A percentile compares a stretch with the other conserved stretches of the same genome.
Evolutionary conservation across 1,140 invertebrate genomes (phyloP).

Genomic region (Sipha flava): DNA sequence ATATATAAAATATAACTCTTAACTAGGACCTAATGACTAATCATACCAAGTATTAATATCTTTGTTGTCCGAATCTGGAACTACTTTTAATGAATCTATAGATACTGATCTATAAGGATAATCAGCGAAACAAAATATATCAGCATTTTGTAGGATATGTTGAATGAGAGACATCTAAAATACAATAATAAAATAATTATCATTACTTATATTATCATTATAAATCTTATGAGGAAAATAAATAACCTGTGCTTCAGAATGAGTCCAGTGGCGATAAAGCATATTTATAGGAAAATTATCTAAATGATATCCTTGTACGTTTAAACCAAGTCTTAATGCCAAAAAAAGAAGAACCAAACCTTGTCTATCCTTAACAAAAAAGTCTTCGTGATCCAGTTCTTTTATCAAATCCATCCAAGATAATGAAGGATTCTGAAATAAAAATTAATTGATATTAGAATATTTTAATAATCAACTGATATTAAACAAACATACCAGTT

Average conservation of each 20-base stretch:
- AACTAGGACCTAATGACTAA: too few species aligned
- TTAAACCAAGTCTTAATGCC: slow-evolving; percentile 64
- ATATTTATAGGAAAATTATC: slow-evolving; percentile 80
- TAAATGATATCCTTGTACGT: slow-evolving; percentile 59
- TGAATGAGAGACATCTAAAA: slow-evolving; percentile 74
- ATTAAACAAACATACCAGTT: slow-evolving; percentile 62
- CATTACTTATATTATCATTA: too few species aligned
- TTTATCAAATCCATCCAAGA: slow-evolving; percentile 87
- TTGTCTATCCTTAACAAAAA: slow-evolving; percentile 75
- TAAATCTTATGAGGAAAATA: slow-evolving; percentile 4
- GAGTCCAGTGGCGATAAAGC: slow-evolving; percentile 84
- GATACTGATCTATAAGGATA: slow-evolving; percentile 75
- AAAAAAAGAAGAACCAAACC: slow-evolving; percentile 72
- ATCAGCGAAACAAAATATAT: slow-evolving; percentile 91
- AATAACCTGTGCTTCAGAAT: slow-evolving; percentile 68
- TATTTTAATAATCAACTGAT: slow-evolving; percentile 25
- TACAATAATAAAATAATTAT: too few species aligned
- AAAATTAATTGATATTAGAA: slow-evolving; percentile 3
- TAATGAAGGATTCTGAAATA: slow-evolving; percentile 56
- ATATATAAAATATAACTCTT: too few species aligned
- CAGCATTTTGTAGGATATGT: slow-evolving; percentile 78
- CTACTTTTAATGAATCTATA: slow-evolving; percentile 76
- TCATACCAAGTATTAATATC: slow-evolving; percentile 77
- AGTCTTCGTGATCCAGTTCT: slow-evolving; percentile 83
- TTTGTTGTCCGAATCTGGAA: slow-evolving; percentile 85